Conservation (phyloP, 2,888 invertebrate genomes). For the Trichopoda pennipes region DNA sequence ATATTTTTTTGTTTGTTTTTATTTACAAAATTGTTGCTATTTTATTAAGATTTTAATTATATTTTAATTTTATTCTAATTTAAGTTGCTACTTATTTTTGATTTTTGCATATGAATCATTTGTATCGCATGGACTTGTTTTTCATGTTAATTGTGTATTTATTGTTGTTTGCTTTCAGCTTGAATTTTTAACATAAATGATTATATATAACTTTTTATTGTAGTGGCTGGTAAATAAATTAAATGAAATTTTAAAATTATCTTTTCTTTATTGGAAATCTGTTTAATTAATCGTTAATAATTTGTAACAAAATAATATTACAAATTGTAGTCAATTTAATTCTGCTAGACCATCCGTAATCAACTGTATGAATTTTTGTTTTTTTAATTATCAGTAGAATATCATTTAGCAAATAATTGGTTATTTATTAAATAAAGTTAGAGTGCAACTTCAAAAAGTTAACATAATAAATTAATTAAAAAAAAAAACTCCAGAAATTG, state of each 20-base stretch:
- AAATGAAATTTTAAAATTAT: slow-evolving; percentile 62
- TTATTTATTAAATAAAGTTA: not conserved
- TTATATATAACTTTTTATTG: slow-evolving; percentile 1
- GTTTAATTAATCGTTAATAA: slow-evolving; percentile 61
- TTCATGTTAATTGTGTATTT: slow-evolving; percentile 23
- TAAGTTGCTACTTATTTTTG: not conserved
- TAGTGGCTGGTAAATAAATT: slow-evolving; percentile 49
- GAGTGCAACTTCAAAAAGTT: not conserved
- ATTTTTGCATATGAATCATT: not conserved
- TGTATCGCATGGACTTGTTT: not conserved
- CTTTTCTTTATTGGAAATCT: slow-evolving; percentile 14
- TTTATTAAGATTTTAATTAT: no score
- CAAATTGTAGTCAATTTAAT: slow-evolving; percentile 7
- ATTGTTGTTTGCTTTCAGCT: slow-evolving; percentile 30
- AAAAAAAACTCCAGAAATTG: not conserved
- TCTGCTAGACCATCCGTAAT: slow-evolving; percentile 8
- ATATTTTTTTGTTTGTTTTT: no score
- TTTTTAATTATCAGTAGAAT: not conserved
- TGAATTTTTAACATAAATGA: slow-evolving; percentile 31
- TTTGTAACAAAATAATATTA: slow-evolving; percentile 45
- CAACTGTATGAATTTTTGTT: not conserved
- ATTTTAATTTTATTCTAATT: not conserved
- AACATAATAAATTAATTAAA: not conserved
- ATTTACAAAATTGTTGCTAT: no score
- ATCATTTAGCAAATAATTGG: not conserved